Evolutionary conservation across 2,888 invertebrate species (phyloP).

Genomic region (Crocallis elinguaria): DNA sequence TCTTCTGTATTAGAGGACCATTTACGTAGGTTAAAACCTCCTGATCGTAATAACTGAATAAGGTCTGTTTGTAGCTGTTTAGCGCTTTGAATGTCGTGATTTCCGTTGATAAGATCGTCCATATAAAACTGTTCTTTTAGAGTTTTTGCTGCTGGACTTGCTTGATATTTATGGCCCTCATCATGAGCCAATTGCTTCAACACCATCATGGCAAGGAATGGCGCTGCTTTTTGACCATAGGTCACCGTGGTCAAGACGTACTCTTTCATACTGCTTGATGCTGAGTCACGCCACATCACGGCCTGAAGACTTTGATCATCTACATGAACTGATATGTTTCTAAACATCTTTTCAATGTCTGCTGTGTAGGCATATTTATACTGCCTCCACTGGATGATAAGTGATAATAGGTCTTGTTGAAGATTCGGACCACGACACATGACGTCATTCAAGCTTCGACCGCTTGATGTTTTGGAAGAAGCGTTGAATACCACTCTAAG

Average conservation of each 20-base stretch:
- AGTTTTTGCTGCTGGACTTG: slow-evolving; percentile 8
- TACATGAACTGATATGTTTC: slow-evolving; percentile 24
- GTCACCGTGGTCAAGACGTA: background rate
- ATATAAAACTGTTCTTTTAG: slow-evolving; percentile 18
- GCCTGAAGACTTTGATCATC: slow-evolving; percentile 32
- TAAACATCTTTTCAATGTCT: slow-evolving; percentile 39
- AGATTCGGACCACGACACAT: slow-evolving; percentile 35
- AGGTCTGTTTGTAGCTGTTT: slow-evolving; percentile 16
- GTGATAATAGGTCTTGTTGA: slow-evolving; percentile 24
- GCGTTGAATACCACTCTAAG: slow-evolving; percentile 39
- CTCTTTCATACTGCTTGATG: background rate
- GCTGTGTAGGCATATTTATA: slow-evolving; percentile 33
- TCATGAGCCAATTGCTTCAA: slow-evolving; percentile 26
- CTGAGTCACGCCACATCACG: slow-evolving; percentile 34
- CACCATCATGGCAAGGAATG: slow-evolving; percentile 39
- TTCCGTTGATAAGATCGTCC: slow-evolving; percentile 17
- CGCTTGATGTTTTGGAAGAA: slow-evolving; percentile 28
- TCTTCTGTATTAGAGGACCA: slow-evolving; percentile 17
- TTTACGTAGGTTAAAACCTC: slow-evolving; percentile 32
- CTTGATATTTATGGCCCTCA: slow-evolving; percentile 5
- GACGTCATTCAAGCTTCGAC: slow-evolving; percentile 36
- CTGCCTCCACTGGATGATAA: slow-evolving; percentile 32
- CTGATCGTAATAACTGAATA: slow-evolving; percentile 17
- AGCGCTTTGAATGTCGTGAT: slow-evolving; percentile 10
- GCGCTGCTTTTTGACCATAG: slow-evolving; percentile 27